Percentiles rank a stretch among this genome's conserved stretches.
Evolutionary conservation across 2,888 invertebrate genomes (phyloP).

Genomic region (Drosophila tanythrix): DNA sequence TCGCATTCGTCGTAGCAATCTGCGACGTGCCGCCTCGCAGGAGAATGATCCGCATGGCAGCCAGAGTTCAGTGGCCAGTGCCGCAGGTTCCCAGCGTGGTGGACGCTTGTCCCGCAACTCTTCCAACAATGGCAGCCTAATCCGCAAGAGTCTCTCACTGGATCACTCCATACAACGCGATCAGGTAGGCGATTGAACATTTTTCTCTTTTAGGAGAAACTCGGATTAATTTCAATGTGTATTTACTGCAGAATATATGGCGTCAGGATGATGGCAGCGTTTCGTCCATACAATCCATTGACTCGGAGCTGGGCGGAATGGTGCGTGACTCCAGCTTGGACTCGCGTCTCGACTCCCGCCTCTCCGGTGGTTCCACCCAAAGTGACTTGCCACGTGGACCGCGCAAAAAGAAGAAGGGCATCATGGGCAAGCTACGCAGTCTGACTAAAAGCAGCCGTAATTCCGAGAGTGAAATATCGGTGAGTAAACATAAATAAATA

Average conservation of each 20-base stretch:
- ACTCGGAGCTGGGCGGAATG: constrained; percentile 88
- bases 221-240: background rate
- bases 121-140: constrained; percentile 86
- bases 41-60: constrained; percentile 88
- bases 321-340: constrained; percentile 89
- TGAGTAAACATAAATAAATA: constrained; percentile 43
- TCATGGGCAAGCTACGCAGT: constrained; percentile 93
- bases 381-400: constrained; percentile 91
- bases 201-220: fast-evolving
- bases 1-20: constrained; percentile 84
- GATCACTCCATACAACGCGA: constrained; percentile 87
- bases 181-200: constrained; percentile 72
- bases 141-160: constrained; percentile 89
- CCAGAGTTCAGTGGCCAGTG: constrained; percentile 81
- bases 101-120: constrained; percentile 81
- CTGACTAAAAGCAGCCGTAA: constrained; percentile 91
- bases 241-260: constrained; percentile 89
- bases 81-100: constrained; percentile 79
- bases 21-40: constrained; percentile 87
- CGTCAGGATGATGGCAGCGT: constrained; percentile 93
- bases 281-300: constrained; percentile 92
- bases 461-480: constrained; percentile 85
- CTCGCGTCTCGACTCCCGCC: constrained; percentile 89
- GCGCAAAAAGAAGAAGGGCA: constrained; percentile 90
- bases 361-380: constrained; percentile 94